Evolutionary conservation across 2,797 vertebrate genomes (phyloP).

Genomic region (Carapus acus): DNA sequence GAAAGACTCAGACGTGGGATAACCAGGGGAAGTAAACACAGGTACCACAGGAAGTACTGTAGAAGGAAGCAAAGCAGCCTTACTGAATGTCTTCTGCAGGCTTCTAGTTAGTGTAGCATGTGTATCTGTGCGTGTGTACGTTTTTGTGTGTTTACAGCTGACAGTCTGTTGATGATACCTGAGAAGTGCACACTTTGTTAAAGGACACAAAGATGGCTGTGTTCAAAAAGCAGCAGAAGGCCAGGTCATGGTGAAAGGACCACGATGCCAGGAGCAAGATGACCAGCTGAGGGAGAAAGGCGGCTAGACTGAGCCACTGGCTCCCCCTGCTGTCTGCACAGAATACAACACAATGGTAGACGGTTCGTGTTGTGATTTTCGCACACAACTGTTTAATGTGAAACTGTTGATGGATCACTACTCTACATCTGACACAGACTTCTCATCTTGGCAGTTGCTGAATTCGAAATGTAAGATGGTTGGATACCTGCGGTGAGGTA

Average conservation of each 20-base stretch:
- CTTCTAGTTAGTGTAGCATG: too few species aligned
- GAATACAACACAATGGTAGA: background rate
- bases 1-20: slow-evolving; percentile 79
- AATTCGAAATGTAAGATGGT: too few species aligned
- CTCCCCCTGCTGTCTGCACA: slow-evolving; percentile 78
- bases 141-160: background rate
- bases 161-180: slow-evolving; percentile 57
- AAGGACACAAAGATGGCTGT: slow-evolving; percentile 90
- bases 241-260: slow-evolving; percentile 78
- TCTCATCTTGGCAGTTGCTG: too few species aligned
- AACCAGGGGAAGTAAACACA: slow-evolving; percentile 86
- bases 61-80: slow-evolving; percentile 12
- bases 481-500: slow-evolving; percentile 78
- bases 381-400: too few species aligned
- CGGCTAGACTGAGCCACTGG: slow-evolving; percentile 74
- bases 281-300: slow-evolving; percentile 83
- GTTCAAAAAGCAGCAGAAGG: slow-evolving; percentile 88
- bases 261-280: slow-evolving; percentile 76
- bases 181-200: slow-evolving; percentile 98
- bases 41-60: slow-evolving; percentile 86
- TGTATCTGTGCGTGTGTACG: too few species aligned
- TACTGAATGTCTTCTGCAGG: background rate
- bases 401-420: too few species aligned
- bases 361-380: background rate
- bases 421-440: too few species aligned